These are phyloP conservation scores for Apotomis turbidana DNA, from an alignment of 2,888 invertebrate genomes.

Conservation along the genomic window DNA sequence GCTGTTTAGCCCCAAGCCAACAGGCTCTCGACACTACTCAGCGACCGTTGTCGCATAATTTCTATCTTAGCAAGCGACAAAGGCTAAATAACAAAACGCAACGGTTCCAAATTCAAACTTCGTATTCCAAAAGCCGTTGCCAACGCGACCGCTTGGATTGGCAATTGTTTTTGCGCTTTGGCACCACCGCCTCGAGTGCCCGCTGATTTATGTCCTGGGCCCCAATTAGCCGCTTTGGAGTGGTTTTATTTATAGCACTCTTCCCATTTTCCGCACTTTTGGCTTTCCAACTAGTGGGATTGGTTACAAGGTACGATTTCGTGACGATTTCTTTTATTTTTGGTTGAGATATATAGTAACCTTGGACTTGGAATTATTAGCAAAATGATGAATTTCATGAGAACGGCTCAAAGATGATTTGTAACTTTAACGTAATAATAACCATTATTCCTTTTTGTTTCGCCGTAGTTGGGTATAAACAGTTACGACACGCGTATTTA, in stretches of 20 bases:
- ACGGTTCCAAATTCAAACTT: constrained; percentile 42
- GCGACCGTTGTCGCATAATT: too few relatives aligned
- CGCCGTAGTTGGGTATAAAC: too few relatives aligned
- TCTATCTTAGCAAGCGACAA: too few relatives aligned
- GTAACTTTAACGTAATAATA: too few relatives aligned
- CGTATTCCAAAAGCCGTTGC: constrained; percentile 48
- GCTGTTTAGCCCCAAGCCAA: too few relatives aligned
- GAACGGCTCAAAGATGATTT: too few relatives aligned
- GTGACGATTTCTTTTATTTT: background rate
- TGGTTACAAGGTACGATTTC: constrained; percentile 45
- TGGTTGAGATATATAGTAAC: background rate
- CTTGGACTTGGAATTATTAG: too few relatives aligned
- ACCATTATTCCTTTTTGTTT: too few relatives aligned
- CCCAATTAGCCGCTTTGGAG: constrained; percentile 74
- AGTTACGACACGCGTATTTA: too few relatives aligned
- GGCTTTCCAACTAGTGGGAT: constrained; percentile 47
- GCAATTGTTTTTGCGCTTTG: constrained; percentile 66
- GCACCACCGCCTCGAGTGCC: constrained; percentile 63
- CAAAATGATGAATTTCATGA: too few relatives aligned
- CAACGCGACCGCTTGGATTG: constrained; percentile 49
- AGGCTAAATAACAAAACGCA: background rate
- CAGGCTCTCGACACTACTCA: too few relatives aligned
- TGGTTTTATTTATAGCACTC: constrained; percentile 77
- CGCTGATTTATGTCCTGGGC: constrained; percentile 76
- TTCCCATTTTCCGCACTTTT: constrained; percentile 75